A percentile compares a stretch with the other conserved stretches of the same genome.
phyloP scores from a whole-genome alignment of 2,888 invertebrate species.

The Scrobipalpa costella region DNA sequence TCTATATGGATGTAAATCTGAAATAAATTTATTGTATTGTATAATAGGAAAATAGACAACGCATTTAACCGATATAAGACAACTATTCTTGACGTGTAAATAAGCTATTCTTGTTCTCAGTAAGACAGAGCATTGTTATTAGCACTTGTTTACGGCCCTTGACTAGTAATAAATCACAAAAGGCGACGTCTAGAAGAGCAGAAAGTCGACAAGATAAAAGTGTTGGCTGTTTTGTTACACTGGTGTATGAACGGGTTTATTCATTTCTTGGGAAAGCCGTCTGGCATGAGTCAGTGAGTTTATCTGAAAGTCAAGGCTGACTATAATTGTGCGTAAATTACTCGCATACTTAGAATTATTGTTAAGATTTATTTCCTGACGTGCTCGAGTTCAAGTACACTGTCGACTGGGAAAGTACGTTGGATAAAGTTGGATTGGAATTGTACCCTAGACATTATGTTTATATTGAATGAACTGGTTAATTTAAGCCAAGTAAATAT shows the following conservation, averaged over 20 bases:
- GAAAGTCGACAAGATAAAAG: background rate
- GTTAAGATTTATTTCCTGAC: background rate
- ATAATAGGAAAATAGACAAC: background rate
- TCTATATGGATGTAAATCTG: too few species aligned
- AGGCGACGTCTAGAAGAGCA: background rate
- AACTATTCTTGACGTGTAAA: background rate
- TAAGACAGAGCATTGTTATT: background rate
- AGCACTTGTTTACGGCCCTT: background rate
- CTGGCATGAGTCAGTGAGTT: conserved; percentile 24
- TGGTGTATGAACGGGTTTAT: background rate
- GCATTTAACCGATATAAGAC: background rate
- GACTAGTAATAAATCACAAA: background rate
- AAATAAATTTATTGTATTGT: too few species aligned
- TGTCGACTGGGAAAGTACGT: too few species aligned
- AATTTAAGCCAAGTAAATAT: too few species aligned
- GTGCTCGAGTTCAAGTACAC: background rate
- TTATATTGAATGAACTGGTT: too few species aligned
- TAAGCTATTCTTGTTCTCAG: background rate
- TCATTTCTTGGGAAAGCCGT: conserved; percentile 21
- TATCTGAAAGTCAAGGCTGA: conserved; percentile 31
- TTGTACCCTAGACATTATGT: too few species aligned
- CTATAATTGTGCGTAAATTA: conserved; percentile 23
- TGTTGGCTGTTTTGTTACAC: background rate
- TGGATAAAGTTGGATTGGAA: too few species aligned
- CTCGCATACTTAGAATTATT: background rate